Conservation (phyloP, 1,140 invertebrate genomes). For the Dendroctonus ponderosae region DNA sequence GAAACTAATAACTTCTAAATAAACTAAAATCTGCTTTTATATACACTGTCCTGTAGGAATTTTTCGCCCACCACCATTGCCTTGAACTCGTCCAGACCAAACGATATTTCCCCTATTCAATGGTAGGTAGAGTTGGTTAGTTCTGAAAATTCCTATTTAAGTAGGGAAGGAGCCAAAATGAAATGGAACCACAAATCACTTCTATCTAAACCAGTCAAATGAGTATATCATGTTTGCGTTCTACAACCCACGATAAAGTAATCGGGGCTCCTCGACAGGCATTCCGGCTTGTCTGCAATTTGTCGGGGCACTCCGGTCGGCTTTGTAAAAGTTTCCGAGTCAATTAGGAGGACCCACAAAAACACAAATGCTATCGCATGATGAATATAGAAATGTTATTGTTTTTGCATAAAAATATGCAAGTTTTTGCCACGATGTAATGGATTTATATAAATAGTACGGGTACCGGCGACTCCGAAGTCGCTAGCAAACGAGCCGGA, state of each 20-base stretch:
- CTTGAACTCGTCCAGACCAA: no score
- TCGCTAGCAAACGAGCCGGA: not conserved
- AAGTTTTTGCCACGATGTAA: slow-evolving; percentile 4
- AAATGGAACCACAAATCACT: slow-evolving; percentile 28
- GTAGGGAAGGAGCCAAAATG: slow-evolving; percentile 15
- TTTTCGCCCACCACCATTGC: no score
- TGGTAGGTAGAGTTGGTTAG: no score
- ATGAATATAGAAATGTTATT: slow-evolving; percentile 22
- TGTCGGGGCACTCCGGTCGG: slow-evolving; percentile 34
- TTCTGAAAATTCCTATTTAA: slow-evolving; percentile 17
- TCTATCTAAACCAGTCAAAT: slow-evolving; percentile 37
- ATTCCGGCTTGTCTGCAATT: slow-evolving; percentile 45
- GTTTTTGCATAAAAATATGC: slow-evolving; percentile 21
- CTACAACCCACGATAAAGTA: slow-evolving; percentile 37
- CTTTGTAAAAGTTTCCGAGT: slow-evolving; percentile 27
- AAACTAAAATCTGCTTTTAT: no score
- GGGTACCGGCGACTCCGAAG: not conserved
- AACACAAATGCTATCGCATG: slow-evolving; percentile 30
- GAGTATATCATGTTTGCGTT: slow-evolving; percentile 38
- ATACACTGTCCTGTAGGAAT: no score
- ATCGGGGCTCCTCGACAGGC: slow-evolving; percentile 35
- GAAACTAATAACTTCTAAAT: no score
- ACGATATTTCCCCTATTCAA: no score
- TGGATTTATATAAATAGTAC: slow-evolving; percentile 10
- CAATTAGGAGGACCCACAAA: slow-evolving; percentile 35